Percentiles rank a stretch among this genome's conserved stretches.
phyloP scores from a whole-genome alignment of 1,140 invertebrate genomes.

The Calycopis cecrops region DNA sequence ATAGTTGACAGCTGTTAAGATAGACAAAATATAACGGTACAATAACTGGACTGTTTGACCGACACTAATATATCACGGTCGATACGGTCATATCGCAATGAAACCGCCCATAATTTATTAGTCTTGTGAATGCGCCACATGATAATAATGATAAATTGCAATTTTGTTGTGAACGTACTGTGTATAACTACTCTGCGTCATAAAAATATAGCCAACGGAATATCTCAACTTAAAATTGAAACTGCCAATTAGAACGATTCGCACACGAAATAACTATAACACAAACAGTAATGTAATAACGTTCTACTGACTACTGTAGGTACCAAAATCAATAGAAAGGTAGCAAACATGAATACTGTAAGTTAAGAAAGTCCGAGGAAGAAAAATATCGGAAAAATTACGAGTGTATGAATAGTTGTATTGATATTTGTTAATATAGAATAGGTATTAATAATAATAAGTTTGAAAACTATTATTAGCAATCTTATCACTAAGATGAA shows the following conservation, averaged over 20 bases:
- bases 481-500: too few relatives aligned
- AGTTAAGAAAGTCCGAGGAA: too few relatives aligned
- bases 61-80: not conserved
- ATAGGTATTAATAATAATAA: too few relatives aligned
- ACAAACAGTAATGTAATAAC: too few relatives aligned
- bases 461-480: too few relatives aligned
- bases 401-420: too few relatives aligned
- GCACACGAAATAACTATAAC: not conserved
- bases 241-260: not conserved
- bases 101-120: slow-evolving; percentile 2
- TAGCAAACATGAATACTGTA: too few relatives aligned
- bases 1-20: slow-evolving; percentile 2
- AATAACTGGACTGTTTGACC: slow-evolving; percentile 11
- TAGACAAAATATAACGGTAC: slow-evolving; percentile 21
- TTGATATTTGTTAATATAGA: too few relatives aligned
- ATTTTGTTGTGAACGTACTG: not conserved
- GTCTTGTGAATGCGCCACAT: slow-evolving; percentile 1
- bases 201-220: not conserved
- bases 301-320: too few relatives aligned
- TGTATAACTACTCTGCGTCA: not conserved
- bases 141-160: slow-evolving; percentile 4
- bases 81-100: not conserved
- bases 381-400: too few relatives aligned
- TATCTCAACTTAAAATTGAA: slow-evolving; percentile 6
- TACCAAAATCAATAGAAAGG: too few relatives aligned